Base-by-base conservation (phyloP, 2,797 vertebrate species). In the Poecilia gillii region DNA sequence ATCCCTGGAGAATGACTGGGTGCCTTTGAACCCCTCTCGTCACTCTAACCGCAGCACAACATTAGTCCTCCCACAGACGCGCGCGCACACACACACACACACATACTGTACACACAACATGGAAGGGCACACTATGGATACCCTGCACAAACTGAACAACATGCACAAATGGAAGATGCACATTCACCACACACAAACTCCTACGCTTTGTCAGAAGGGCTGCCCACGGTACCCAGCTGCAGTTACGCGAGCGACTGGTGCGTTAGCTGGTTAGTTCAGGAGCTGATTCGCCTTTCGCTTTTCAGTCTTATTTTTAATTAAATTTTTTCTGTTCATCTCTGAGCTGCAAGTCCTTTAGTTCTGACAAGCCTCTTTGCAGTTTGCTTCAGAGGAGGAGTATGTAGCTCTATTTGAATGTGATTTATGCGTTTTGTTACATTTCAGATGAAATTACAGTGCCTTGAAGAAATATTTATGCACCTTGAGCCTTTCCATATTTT, bases 11-110 rank as follows among this genome's bases (percentile, higher is more conserved):
- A 83, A 86, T 25, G 80, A 66, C 70, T 86, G 74, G 28, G 1
- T 81, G 85, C 76, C 84, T 90, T 87, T 89, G 87, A 90, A 84
- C 31, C n/a, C 75, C 81, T 66, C 85, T 73, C 66, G 20, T 73
- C 64, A 25, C 74, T 74, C 80, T 78, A 31, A 53, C 85, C 86
- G 80, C 87, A 89, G 88, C 84, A 80, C 87, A 72, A 49, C 71
- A 84, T 90, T 79, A 81, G 75, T 66, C 79, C 62, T 75, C 84
- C 73, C 81, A 80, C 87, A 83, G 78, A 46, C 66, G 13, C 49
- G 5, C 31, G 7, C 57, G 5, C 14, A 5, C 16, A 49, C 47
- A 6, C 31, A 18, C 57, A 16, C 14, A 5, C 16, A 49, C 47
- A 20, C 47, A 49, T 49, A 49, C 47, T 49, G 18, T 49, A 57